Evolutionary conservation across 2,797 vertebrate genomes (phyloP).

Genomic region (Hydrophis major): DNA sequence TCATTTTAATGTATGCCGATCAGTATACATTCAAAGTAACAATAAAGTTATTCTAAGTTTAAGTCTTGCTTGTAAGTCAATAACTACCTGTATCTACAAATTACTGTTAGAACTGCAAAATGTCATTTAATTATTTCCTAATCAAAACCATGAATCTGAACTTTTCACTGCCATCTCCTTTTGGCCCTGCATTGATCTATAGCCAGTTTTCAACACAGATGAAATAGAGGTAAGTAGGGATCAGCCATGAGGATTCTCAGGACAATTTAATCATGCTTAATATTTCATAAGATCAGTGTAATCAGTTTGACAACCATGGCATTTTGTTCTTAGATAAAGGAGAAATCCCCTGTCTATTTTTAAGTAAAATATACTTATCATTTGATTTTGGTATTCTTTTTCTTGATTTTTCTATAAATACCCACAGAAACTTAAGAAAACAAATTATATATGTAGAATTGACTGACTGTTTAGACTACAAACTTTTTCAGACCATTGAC

Average conservation of each 20-base stretch:
- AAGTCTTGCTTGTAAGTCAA: background rate
- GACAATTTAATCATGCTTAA: background rate
- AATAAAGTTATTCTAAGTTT: no score
- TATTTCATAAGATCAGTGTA: conserved; percentile 14
- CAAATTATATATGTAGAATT: background rate
- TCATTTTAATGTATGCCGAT: no score
- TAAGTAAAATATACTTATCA: background rate
- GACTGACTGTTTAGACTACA: background rate
- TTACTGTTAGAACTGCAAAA: background rate
- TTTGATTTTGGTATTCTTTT: background rate
- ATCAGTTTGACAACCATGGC: background rate
- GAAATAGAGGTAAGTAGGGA: background rate
- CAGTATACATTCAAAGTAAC: no score
- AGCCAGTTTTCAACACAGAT: background rate
- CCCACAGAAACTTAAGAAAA: no score
- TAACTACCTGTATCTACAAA: background rate
- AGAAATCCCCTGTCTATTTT: background rate
- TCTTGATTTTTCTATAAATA: background rate
- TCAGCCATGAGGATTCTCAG: background rate
- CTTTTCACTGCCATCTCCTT: conserved; percentile 7
- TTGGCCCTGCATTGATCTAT: background rate
- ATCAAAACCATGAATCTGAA: background rate
- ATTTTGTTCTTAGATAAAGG: conserved; percentile 7
- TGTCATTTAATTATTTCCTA: conserved; percentile 9
- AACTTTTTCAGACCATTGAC: background rate